Evolutionary conservation across 2,888 invertebrate species (phyloP), one percentile per base, ranked within the genome.

Genomic region (Thalpophila matura): DNA sequence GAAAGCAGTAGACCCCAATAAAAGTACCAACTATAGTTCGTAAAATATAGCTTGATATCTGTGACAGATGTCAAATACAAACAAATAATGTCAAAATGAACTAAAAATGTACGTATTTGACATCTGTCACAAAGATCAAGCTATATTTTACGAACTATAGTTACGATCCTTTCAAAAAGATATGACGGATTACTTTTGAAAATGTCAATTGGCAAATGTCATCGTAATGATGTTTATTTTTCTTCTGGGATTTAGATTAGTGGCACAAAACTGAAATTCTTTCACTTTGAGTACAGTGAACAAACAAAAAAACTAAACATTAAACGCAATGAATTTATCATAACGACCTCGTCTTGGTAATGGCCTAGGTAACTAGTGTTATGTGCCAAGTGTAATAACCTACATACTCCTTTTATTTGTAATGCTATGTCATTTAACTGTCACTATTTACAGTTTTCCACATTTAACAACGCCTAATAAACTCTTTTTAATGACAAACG

Each of bases 371-470:
- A 16, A 27, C 29, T 4, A 29, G 27, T 37, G 3, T 22, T 29
- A 40, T 67, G 40, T 47, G 16, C 51, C 70, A 74, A 60, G 50
- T 55, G 31, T 61, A 40, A 42, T 51, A 45, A 61, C 70, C 75
- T 55, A 69, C 62, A 69, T 70, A 51, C n/a, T 49, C n/a, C 27
- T 33, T n/a, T 47, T 6, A 27, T 65, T 56, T 51, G 31, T 58
- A 26, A 33, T 51, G 61, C 62, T 9, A 18, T 47, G 55, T 71
- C 70, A 70, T 55, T 33, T n/a, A 20, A 29, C 24, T 29, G 70
- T 47, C 70, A 43, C 70, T 38, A 50, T 70, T 55, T 76, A 75
- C 76, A 55, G 72, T 57, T 63, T 50, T 53, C 14, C 22, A 35
- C 46, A 33, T 58, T 14, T 31, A 47, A 63, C 47, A 43, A 33